Conservation (phyloP, 2,797 vertebrate genomes). For the Danionella dracula region DNA sequence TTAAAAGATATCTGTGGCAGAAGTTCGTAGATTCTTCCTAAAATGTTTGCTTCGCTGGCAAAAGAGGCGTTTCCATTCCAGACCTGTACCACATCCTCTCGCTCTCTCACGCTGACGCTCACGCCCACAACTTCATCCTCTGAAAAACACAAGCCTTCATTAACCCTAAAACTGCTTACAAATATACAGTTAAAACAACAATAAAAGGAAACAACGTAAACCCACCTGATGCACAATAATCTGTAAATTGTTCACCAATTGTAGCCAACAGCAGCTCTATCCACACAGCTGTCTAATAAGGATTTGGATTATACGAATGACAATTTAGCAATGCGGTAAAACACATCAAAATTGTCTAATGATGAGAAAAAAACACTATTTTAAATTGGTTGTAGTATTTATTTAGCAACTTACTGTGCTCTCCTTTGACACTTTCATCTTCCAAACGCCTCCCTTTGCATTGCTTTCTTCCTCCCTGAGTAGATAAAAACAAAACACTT, state of each 20-base stretch:
- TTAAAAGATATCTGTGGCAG: slow-evolving; percentile 88
- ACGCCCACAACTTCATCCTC: slow-evolving; percentile 93
- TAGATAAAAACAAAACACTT: background rate
- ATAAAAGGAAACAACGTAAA: background rate
- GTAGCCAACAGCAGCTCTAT: slow-evolving; percentile 91
- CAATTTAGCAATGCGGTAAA: background rate
- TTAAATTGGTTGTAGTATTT: background rate
- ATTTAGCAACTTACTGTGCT: slow-evolving; percentile 72
- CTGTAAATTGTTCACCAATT: slow-evolving; percentile 94
- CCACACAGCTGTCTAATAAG: slow-evolving; percentile 81
- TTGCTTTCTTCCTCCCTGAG: slow-evolving; percentile 96
- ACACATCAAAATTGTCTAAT: background rate
- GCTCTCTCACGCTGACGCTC: slow-evolving; percentile 86
- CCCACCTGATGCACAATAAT: slow-evolving; percentile 84
- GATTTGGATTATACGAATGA: background rate
- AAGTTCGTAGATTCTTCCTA: slow-evolving; percentile 86
- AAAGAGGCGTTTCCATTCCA: slow-evolving; percentile 89
- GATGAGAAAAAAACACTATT: background rate
- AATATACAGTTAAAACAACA: background rate
- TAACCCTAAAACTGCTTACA: too few species aligned
- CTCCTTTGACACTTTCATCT: slow-evolving; percentile 96
- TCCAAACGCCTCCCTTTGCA: slow-evolving; percentile 92
- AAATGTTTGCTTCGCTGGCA: slow-evolving; percentile 81
- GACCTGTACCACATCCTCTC: slow-evolving; percentile 89
- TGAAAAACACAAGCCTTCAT: slow-evolving; percentile 47